phyloP scores from a whole-genome alignment of 2,888 invertebrate species.

The Agrochola litura region DNA sequence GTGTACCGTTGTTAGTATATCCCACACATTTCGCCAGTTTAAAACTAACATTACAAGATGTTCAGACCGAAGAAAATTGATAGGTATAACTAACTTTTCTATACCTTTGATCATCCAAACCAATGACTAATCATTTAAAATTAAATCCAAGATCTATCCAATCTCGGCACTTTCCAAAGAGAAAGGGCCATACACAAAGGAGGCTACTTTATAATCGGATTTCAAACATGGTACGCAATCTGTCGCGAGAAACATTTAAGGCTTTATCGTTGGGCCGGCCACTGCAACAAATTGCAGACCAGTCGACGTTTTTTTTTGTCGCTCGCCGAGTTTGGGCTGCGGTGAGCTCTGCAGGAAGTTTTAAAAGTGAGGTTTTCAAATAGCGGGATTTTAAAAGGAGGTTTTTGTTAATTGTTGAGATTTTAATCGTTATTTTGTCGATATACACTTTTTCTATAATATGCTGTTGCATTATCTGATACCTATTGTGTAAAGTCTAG shows the following conservation, averaged over 20 bases:
- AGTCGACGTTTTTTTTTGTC: conserved; percentile 65
- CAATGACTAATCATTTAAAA: conserved; percentile 50
- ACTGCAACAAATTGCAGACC: conserved; percentile 68
- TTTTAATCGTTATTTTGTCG: background rate
- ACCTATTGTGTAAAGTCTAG: background rate
- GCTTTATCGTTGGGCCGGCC: conserved; percentile 67
- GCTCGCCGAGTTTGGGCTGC: conserved; percentile 62
- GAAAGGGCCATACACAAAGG: conserved; percentile 61
- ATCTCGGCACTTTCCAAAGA: conserved; percentile 49
- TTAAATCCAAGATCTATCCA: conserved; percentile 50
- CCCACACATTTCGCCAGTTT: background rate
- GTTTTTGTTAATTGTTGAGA: conserved; percentile 45
- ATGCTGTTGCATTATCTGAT: background rate
- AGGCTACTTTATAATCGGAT: conserved; percentile 68
- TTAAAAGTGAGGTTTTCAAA: conserved; percentile 62
- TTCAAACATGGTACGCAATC: conserved; percentile 70
- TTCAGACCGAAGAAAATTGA: background rate
- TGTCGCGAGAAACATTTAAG: conserved; percentile 70
- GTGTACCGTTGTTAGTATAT: too few species aligned
- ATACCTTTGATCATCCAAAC: conserved; percentile 3
- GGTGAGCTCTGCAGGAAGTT: conserved; percentile 58
- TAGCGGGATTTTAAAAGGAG: conserved; percentile 57
- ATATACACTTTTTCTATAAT: background rate
- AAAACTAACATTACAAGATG: too few species aligned
- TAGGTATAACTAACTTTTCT: background rate